phyloP scores from a whole-genome alignment of 1,140 invertebrate species.

The Chelonus insularis region DNA sequence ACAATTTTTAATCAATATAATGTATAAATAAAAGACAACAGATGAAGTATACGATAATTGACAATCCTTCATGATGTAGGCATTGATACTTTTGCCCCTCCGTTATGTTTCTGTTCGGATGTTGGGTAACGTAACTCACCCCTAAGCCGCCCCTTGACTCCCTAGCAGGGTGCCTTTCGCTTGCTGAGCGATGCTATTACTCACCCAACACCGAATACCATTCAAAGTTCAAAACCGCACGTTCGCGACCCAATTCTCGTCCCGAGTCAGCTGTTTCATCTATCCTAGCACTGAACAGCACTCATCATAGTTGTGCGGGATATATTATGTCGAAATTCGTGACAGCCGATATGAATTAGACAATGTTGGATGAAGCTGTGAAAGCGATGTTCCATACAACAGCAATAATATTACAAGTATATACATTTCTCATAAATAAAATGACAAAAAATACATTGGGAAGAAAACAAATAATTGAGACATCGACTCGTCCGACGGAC shows the following conservation, averaged over 20 bases:
- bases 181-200: slow-evolving; percentile 41
- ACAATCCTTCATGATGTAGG: too few relatives aligned
- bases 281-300: slow-evolving; percentile 30
- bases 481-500: background rate
- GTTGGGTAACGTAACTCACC: slow-evolving; percentile 23
- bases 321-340: background rate
- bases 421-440: background rate
- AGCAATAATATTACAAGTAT: slow-evolving; percentile 11
- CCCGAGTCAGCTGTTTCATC: slow-evolving; percentile 48
- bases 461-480: slow-evolving; percentile 1
- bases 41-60: background rate
- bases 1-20: too few relatives aligned
- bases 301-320: slow-evolving; percentile 9
- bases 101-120: background rate
- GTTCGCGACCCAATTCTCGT: slow-evolving; percentile 52
- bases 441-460: background rate
- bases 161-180: slow-evolving; percentile 33
- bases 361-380: slow-evolving; percentile 14
- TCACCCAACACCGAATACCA: slow-evolving; percentile 46
- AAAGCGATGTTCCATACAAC: slow-evolving; percentile 1
- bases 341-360: slow-evolving; percentile 15
- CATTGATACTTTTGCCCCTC: too few relatives aligned
- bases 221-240: slow-evolving; percentile 51
- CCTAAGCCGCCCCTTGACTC: slow-evolving; percentile 32
- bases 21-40: background rate